phyloP scores from a whole-genome alignment of 2,797 vertebrate genomes.

The Yasuhikotakia modesta region DNA sequence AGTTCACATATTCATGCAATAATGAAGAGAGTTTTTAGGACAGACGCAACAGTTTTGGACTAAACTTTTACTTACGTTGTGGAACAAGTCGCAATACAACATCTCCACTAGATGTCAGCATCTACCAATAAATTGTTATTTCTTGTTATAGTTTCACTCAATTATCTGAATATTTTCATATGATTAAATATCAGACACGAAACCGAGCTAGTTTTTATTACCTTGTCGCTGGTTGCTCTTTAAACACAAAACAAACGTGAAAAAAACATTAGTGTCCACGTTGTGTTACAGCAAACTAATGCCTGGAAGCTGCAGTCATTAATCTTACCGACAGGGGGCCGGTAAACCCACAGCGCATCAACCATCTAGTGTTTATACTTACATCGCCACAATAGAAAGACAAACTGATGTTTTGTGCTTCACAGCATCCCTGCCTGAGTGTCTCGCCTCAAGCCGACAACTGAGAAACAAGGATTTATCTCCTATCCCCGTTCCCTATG shows the following conservation, averaged over 20 bases:
- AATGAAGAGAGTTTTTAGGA: no score
- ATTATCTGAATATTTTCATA: not conserved
- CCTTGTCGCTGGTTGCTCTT: not conserved
- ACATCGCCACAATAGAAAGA: not conserved
- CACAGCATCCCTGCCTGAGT: not conserved
- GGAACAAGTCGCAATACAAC: not conserved
- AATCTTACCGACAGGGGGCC: slow-evolving; percentile 34
- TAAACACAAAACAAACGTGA: not conserved
- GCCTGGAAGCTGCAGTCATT: slow-evolving; percentile 7
- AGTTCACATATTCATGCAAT: no score
- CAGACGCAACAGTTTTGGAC: no score
- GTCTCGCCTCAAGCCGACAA: not conserved
- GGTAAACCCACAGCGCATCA: not conserved
- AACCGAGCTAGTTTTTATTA: not conserved
- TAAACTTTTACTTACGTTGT: no score
- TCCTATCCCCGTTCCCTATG: slow-evolving; percentile 25
- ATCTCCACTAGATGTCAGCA: slow-evolving; percentile 22
- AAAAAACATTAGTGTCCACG: no score
- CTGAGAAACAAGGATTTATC: not conserved
- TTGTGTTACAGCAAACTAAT: no score
- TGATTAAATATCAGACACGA: not conserved
- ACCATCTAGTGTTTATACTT: not conserved
- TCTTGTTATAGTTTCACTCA: not conserved
- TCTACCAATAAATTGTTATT: not conserved
- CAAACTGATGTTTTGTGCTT: not conserved